Evolutionary conservation across 2,797 vertebrate species (phyloP), one percentile per base, ranked within the genome.

Genomic region (Apogon hyalosoma): DNA sequence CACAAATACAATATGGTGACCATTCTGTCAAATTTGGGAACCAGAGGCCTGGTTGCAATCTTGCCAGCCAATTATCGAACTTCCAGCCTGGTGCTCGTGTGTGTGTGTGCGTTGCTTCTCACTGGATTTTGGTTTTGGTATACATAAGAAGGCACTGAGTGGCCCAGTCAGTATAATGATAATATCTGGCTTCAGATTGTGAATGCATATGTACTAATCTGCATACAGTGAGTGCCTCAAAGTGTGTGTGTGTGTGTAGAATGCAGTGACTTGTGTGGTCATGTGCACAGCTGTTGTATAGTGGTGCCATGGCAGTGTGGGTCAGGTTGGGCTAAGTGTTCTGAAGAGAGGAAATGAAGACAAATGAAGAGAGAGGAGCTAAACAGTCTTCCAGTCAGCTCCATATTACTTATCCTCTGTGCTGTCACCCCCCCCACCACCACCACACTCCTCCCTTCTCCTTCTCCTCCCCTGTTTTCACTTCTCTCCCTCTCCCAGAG

Each of bases 271-370:
- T 58, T 55, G 77, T 60, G 77, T 69, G 73, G 67, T 69, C 11
- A 11, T 1, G 7, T 14, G 3, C 65, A 47, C 73, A 84, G 88
- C 84, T 82, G 80, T 73, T 76, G 36, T 56, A 47, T 79, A 60
- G 66, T 24, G 55, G 49, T 60, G 77, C 63, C 60, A 21, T 69
- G 65, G 63, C 18, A 12, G 62, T 52, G 80, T 43, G 82, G 79
- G 85, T 88, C 87, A 87, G 83, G 73, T 81, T 61, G 75, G 81
- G 81, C 81, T 81, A 84, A 89, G 72, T 38, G 66, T 63, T 82
- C 70, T 72, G 70, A 81, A 80, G 79, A 73, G 82, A 77, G 77
- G 80, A 88, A 91, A 93, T 91, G 81, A 92, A 91, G 90, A 91
- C 88, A 89, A 88, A 93, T 91, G 88, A 91, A 86, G 75, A 77